Base-by-base conservation (phyloP, 2,888 invertebrate species). In the Pseudoips prasinana region DNA sequence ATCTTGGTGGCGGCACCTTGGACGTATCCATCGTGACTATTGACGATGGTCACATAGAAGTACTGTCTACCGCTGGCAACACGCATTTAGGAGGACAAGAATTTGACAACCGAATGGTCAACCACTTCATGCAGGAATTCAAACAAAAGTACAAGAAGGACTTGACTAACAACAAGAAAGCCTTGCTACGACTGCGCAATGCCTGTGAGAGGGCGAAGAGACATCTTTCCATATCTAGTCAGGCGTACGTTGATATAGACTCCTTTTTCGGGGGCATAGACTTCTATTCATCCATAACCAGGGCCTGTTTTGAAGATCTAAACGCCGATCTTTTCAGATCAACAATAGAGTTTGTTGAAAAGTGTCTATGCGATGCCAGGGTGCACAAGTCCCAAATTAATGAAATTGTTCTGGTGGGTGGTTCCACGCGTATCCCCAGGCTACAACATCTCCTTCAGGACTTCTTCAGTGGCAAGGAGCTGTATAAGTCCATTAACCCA, bases 391-490 rank as follows among this genome's bases (percentile, higher is more conserved):
- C 93, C 1, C 92, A 92, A 61, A 94, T 99, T 49, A 94, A 96
- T 75, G 96, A 96, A 73, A 97, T 98, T 49, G 98, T 98, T n/a
- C 86, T 96, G 73, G 94, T 98, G 33, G 98, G 98, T 57, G 98
- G 98, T 30, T 98, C 98, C 26, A 99, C 98, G 19, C 95, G 98
- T 85, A 98, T 99, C 68, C 99, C 98, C 33, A 98, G 98, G 87
- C 96, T 99, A 59, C 98, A 99, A 88, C 97, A 98, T 76, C 91
- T 99, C 36, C 91, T 99, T 39, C 98, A 98, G 77, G 95, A 95
- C 82, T 97, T 98, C 91, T 98, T 98, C 91, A 96, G 96, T 56
- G 98, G 98, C 43, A 98, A 97, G 88, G 97, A 98, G 85, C 90
- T 98, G 48, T 98, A 98, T 92, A 97, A 98, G 77, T 95, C 95